phyloP scores from a whole-genome alignment of 2,797 vertebrate species.

The Synanceia verrucosa region DNA sequence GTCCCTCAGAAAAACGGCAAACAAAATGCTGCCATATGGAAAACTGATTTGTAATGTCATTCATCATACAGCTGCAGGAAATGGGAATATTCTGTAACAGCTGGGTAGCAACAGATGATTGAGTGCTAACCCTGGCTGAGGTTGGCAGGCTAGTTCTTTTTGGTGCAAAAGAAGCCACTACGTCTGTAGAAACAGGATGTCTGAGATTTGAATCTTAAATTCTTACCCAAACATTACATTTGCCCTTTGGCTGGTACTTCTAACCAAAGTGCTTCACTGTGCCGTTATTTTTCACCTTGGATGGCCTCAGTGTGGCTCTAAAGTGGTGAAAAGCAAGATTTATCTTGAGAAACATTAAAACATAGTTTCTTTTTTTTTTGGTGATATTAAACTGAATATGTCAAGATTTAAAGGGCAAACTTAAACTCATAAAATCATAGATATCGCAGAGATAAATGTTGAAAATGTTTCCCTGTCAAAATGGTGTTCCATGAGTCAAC shows the following conservation, averaged over 20 bases:
- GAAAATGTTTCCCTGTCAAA: background rate
- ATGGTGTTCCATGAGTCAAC: background rate
- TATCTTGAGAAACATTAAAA: background rate
- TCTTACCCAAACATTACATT: conserved; percentile 26
- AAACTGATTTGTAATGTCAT: conserved; percentile 58
- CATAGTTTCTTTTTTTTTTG: background rate
- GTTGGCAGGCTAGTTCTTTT: conserved; percentile 20
- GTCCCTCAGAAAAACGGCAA: conserved; percentile 44
- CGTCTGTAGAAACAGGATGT: conserved; percentile 38
- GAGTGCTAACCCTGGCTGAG: conserved; percentile 44
- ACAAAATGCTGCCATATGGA: conserved; percentile 65
- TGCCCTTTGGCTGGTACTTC: background rate
- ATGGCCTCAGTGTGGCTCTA: background rate
- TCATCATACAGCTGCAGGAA: conserved; percentile 60
- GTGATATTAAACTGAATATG: background rate
- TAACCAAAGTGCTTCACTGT: background rate
- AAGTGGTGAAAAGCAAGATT: background rate
- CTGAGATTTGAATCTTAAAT: conserved; percentile 32
- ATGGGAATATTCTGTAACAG: conserved; percentile 53
- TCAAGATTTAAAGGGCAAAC: background rate
- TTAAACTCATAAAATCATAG: background rate
- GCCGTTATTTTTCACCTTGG: background rate
- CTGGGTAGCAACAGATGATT: conserved; percentile 54
- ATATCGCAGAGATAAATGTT: background rate
- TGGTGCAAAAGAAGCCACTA: conserved; percentile 12